Evolutionary conservation across 2,797 vertebrate species (phyloP).

Genomic region (Columba guinea): DNA sequence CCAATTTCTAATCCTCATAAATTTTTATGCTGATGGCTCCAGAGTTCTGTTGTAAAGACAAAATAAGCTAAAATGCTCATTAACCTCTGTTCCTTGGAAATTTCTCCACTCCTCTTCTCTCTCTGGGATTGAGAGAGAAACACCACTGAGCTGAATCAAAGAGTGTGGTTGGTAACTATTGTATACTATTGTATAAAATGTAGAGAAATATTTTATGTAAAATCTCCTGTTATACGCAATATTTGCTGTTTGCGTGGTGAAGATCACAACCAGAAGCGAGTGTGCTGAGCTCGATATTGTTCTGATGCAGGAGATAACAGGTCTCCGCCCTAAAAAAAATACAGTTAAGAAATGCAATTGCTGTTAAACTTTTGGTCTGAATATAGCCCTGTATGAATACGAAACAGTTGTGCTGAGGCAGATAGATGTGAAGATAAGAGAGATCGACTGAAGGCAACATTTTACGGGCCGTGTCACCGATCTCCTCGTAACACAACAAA

Average conservation of each 20-base stretch:
- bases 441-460: not conserved
- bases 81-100: not conserved
- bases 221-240: not conserved
- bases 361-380: slow-evolving; percentile 13
- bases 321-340: not conserved
- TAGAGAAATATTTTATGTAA: not conserved
- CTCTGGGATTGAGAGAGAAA: not conserved
- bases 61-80: not conserved
- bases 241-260: not conserved
- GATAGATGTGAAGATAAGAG: not conserved
- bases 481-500: not conserved
- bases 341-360: not conserved
- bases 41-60: not conserved
- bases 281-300: not conserved
- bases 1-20: not conserved
- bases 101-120: not conserved
- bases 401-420: not conserved
- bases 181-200: not conserved
- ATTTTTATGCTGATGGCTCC: fast-evolving
- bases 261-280: not conserved
- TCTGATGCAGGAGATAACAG: not conserved
- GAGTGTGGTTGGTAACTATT: not conserved
- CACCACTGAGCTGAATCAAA: not conserved
- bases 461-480: not conserved
- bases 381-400: not conserved